Conservation (phyloP, 2,797 vertebrate species). For the Allobates femoralis region DNA sequence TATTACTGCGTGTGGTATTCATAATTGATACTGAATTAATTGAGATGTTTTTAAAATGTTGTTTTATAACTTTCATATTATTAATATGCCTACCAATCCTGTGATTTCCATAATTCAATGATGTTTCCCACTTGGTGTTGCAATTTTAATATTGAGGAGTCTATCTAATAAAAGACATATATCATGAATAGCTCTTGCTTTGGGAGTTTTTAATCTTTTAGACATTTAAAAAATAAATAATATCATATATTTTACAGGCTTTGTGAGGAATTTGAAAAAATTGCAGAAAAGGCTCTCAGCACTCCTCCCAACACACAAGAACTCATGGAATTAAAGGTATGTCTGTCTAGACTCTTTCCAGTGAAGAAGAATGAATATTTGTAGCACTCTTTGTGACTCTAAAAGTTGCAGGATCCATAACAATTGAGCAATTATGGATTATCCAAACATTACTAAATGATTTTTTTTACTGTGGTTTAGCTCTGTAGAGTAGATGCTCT, state of each 20-base stretch:
- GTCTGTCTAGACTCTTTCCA: neutral
- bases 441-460: too few species aligned
- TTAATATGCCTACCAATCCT: too few species aligned
- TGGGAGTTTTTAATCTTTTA: neutral
- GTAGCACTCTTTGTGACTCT: neutral
- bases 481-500: too few species aligned
- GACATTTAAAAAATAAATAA: neutral
- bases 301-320: conserved; percentile 83
- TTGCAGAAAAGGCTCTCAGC: conserved; percentile 83
- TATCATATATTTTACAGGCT: conserved; percentile 74
- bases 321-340: conserved; percentile 88
- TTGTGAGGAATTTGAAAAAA: conserved; percentile 85
- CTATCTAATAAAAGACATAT: neutral
- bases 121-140: neutral
- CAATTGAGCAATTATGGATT: too few species aligned
- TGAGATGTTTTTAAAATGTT: too few species aligned
- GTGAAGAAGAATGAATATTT: neutral
- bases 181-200: neutral
- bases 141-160: neutral
- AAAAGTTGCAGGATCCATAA: too few species aligned
- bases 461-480: too few species aligned
- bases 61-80: too few species aligned
- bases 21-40: too few species aligned
- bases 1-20: too few species aligned
- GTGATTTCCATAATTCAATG: too few species aligned